Conservation (phyloP, 2,888 invertebrate genomes). For the Drosophila prolongata region DNA sequence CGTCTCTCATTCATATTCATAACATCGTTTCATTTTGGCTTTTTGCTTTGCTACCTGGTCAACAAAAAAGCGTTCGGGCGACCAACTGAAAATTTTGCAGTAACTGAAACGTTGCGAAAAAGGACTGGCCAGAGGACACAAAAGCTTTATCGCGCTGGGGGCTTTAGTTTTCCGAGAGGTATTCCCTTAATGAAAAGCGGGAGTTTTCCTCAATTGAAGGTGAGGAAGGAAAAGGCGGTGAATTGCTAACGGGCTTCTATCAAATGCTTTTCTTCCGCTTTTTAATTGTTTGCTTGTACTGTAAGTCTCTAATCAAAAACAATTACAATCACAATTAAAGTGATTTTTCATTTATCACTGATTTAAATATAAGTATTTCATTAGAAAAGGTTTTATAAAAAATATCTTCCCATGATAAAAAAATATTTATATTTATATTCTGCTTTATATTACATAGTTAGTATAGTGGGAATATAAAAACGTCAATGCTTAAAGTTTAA, state of each 20-base stretch:
- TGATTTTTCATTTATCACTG: too few species aligned
- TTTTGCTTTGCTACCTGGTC: slow-evolving; percentile 48
- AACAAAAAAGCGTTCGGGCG: slow-evolving; percentile 25
- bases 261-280: slow-evolving; percentile 4
- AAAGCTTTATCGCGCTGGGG: slow-evolving; percentile 55
- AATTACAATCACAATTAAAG: too few species aligned
- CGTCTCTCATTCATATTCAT: slow-evolving; percentile 73
- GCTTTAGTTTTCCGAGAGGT: slow-evolving; percentile 27
- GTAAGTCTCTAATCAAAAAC: slow-evolving; percentile 9
- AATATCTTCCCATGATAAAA: too few species aligned
- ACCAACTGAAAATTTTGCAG: slow-evolving; percentile 31
- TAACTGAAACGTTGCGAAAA: slow-evolving; percentile 62
- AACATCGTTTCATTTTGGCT: slow-evolving; percentile 66
- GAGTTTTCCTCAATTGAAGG: slow-evolving; percentile 2
- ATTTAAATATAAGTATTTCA: too few species aligned
- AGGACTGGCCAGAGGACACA: slow-evolving; percentile 54
- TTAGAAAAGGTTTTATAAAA: too few species aligned
- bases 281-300: slow-evolving; percentile 17
- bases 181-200: slow-evolving; percentile 30
- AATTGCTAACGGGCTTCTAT: slow-evolving; percentile 6
- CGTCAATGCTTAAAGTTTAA: not conserved
- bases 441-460: too few species aligned
- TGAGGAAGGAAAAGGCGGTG: not conserved
- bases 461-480: not conserved
- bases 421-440: too few species aligned